Base-by-base conservation (phyloP, 2,797 vertebrate species). In the Gambusia yucatana region DNA sequence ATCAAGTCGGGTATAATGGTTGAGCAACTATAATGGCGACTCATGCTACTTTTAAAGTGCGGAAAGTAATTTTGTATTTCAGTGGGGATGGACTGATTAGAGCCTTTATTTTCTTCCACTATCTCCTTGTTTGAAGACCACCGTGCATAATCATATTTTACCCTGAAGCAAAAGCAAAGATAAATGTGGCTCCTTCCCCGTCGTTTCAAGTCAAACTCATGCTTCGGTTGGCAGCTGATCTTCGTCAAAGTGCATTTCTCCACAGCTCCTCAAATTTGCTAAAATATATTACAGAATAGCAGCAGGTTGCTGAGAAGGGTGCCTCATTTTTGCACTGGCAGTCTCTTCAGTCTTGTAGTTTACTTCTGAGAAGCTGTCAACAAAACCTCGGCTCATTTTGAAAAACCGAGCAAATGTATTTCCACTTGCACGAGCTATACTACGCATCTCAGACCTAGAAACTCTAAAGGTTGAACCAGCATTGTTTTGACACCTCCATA, bases 351-450 rank as follows among this genome's bases (percentile, higher is more conserved):
- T 82, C 74, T 76, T 43, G 9, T 16, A 3, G 61, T 25, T 83
- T 81, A 73, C 80, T 89, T 88, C 80, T 63, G 67, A 55, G 65
- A 72, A 71, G 61, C 63, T 85, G 82, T 86, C 85, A 83, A 50
- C 75, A 30, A 75, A 76, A 20, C 30, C n/a, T 39, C 10, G 1
- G 39, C 36, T 86, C 43, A 71, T 80, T 87, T 82, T 22, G 6
- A 69, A 83, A 82, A 81, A 33, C 72, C 22, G 16, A 83, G 88
- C 72, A 85, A 82, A 89, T 88, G 75, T 55, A 77, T 65, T 57
- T 86, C 73, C 11, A 3, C 6, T 65, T 67, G 52, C 72, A 82
- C 84, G 36, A 73, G 46, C 63, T 75, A n/a, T 57, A 2, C 48
- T 3, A 77, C 28, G 59, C 52, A 59, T 88, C 78, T 84, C 78